Percentiles rank a stretch among this genome's conserved stretches.
These are phyloP conservation scores for Acanthosepion pharaonis DNA, from an alignment of 2,888 invertebrate species.

Conservation along the genomic window DNA sequence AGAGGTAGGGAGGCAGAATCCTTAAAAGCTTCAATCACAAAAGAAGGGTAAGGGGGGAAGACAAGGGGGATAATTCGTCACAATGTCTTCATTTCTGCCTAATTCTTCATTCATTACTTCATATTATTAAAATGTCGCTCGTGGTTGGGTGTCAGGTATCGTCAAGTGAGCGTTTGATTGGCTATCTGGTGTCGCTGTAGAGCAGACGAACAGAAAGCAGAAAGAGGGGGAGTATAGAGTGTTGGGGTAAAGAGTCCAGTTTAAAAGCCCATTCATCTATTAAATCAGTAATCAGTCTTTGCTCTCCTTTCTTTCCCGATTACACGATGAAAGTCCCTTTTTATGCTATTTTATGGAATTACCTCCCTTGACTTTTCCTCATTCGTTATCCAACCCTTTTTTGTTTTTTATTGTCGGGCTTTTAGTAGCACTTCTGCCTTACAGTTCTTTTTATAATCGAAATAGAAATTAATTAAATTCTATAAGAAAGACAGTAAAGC, in stretches of 20 bases:
- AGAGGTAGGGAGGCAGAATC: background rate
- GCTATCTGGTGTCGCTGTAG: background rate
- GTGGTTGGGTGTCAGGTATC: constrained; percentile 13
- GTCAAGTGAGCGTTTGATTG: constrained; percentile 33
- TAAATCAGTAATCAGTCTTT: no score
- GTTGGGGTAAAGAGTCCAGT: no score
- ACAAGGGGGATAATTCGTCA: background rate
- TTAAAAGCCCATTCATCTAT: no score
- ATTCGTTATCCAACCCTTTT: no score
- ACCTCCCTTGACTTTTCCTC: background rate
- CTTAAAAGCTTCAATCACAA: background rate
- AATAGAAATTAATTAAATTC: no score
- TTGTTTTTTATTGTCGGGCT: no score
- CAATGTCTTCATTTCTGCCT: background rate
- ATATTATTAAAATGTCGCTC: background rate
- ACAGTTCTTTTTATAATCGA: no score
- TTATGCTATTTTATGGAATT: background rate
- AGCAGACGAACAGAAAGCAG: background rate
- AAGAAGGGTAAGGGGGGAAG: background rate
- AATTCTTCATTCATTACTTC: background rate
- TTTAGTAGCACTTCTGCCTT: no score
- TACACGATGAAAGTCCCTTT: no score
- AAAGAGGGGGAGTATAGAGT: background rate
- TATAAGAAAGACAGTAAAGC: no score
- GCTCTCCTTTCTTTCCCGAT: no score